A percentile compares a stretch with the other conserved stretches of the same genome.
These are phyloP conservation scores for Patella vulgata DNA, from an alignment of 1,140 invertebrate genomes.

Conservation along the genomic window DNA sequence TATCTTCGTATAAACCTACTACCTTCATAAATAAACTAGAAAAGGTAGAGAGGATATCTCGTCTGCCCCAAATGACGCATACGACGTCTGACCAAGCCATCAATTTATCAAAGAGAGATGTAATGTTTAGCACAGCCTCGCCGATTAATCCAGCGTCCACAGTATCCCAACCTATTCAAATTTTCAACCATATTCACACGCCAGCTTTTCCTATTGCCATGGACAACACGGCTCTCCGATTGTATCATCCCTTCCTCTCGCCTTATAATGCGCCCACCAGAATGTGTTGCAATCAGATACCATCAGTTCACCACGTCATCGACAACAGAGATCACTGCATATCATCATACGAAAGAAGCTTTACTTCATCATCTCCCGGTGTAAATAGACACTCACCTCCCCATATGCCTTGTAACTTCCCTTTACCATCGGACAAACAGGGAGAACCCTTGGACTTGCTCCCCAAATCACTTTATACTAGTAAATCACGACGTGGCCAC, in stretches of 20 bases:
- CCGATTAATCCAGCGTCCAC: constrained; percentile 4
- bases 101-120: constrained; percentile 18
- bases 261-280: constrained; percentile 13
- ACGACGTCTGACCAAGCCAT: constrained; percentile 18
- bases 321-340: background rate
- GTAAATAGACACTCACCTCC: background rate
- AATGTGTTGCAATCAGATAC: constrained; percentile 14
- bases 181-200: constrained; percentile 31
- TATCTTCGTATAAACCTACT: too few relatives aligned
- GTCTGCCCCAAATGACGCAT: constrained; percentile 20
- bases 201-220: constrained; percentile 24
- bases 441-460: constrained; percentile 55
- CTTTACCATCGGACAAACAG: constrained; percentile 43
- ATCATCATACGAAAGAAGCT: background rate
- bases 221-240: constrained; percentile 24
- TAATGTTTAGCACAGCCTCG: constrained; percentile 5
- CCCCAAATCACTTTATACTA: constrained; percentile 50
- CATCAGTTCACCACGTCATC: background rate
- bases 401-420: constrained; percentile 18
- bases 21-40: background rate
- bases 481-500: constrained; percentile 55
- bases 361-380: background rate
- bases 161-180: constrained; percentile 24
- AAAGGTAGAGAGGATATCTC: background rate
- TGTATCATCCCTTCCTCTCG: constrained; percentile 32